Conservation (phyloP, 2,797 vertebrate species). For the Enteromius trimaculatus region DNA sequence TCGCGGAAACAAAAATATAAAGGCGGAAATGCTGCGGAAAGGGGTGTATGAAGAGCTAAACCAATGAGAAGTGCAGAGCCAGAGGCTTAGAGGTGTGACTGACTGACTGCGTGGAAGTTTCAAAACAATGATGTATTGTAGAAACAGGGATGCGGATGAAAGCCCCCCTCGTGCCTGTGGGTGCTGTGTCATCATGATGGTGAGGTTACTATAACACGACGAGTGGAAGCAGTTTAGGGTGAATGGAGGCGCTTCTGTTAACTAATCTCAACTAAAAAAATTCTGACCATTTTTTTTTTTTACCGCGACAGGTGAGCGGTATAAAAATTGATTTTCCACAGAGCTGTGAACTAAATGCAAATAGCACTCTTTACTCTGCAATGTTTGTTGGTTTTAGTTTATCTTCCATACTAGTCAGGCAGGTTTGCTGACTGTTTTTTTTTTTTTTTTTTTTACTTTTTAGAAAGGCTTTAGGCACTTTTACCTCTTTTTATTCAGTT, state of each 20-base stretch:
- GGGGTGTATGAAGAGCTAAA: constrained; percentile 28
- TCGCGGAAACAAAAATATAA: constrained; percentile 19
- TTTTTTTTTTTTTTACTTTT: not conserved
- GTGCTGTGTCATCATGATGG: constrained; percentile 41
- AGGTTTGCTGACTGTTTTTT: not conserved
- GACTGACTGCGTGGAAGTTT: constrained; percentile 19
- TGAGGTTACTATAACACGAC: not conserved
- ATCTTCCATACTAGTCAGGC: not conserved
- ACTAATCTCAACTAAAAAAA: not conserved
- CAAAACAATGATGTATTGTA: constrained; percentile 36
- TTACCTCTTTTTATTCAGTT: not conserved
- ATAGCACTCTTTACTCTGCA: not conserved
- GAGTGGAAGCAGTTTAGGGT: not conserved
- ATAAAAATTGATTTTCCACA: not conserved
- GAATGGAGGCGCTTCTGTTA: not conserved
- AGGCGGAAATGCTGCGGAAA: constrained; percentile 25
- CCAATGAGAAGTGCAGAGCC: constrained; percentile 18
- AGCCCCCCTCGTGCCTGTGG: not conserved
- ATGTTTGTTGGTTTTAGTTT: not conserved
- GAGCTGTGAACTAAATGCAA: not conserved
- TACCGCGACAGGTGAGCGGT: not conserved
- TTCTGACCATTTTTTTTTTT: not conserved
- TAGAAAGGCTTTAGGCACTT: not conserved
- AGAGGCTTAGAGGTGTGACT: constrained; percentile 15
- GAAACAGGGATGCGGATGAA: not conserved